Evolutionary conservation across 2,888 invertebrate genomes (phyloP).

Genomic region (Neoaliturus tenellus): DNA sequence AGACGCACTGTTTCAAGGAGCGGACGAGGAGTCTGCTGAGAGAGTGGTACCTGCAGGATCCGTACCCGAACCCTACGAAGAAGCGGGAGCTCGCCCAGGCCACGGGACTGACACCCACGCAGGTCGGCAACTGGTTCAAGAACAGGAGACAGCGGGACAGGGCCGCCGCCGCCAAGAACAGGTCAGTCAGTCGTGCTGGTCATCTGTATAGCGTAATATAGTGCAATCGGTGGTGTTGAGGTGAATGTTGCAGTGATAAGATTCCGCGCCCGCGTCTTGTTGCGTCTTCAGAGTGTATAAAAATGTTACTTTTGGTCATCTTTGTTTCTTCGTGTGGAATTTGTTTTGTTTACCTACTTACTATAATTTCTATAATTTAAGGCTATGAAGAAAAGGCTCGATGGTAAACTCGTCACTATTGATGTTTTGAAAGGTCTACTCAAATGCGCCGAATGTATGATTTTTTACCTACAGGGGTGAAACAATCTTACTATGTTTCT

Average conservation of each 20-base stretch:
- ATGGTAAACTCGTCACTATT: no score
- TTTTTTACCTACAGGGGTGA: no score
- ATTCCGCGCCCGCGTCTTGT: neutral
- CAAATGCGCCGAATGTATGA: no score
- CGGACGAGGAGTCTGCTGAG: constrained; percentile 94
- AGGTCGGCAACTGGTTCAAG: constrained; percentile 97
- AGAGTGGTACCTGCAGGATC: constrained; percentile 99
- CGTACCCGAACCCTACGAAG: constrained; percentile 97
- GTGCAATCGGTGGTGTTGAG: no score
- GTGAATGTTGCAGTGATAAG: neutral
- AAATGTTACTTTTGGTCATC: neutral
- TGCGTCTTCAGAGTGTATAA: no score
- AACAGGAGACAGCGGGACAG: constrained; percentile 91
- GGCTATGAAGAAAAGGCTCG: no score
- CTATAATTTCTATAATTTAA: no score
- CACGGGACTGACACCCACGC: constrained; percentile 94
- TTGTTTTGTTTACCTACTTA: no score
- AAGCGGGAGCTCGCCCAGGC: constrained; percentile 93
- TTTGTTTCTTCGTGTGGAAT: no score
- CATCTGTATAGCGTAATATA: no score
- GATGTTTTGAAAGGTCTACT: no score
- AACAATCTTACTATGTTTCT: no score
- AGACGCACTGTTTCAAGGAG: constrained; percentile 98
- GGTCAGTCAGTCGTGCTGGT: constrained; percentile 77
- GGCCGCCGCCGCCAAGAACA: constrained; percentile 97